Percentiles rank a stretch among this genome's conserved stretches.
phyloP scores from a whole-genome alignment of 2,888 invertebrate species.

The Eumacrocentrus americanus region DNA sequence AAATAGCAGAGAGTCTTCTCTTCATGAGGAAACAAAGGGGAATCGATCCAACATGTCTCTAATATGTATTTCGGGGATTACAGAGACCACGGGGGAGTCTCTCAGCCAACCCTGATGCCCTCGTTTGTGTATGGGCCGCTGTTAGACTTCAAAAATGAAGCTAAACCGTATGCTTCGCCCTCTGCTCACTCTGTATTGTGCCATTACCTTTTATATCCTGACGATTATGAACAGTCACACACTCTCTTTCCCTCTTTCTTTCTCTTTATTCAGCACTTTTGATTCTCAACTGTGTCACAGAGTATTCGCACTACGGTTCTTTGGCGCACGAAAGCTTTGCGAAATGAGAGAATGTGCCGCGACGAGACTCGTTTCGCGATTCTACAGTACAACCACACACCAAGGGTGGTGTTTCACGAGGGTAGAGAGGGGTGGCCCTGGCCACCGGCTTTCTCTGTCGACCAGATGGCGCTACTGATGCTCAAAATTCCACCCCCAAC shows the following conservation, averaged over 20 bases:
- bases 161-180: not conserved
- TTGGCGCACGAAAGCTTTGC: too few species aligned
- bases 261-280: too few species aligned
- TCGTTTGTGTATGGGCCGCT: too few species aligned
- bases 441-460: not conserved
- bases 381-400: constrained; percentile 12
- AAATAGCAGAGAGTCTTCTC: constrained; percentile 26
- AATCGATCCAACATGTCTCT: constrained; percentile 55
- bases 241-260: constrained; percentile 6
- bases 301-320: too few species aligned
- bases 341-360: too few species aligned
- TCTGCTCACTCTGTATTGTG: not conserved
- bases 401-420: constrained; percentile 19
- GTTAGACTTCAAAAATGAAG: not conserved
- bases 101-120: constrained; percentile 9
- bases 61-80: constrained; percentile 36
- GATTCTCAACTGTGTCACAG: too few species aligned
- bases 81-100: not conserved
- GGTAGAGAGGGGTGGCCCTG: constrained; percentile 4
- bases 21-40: constrained; percentile 48
- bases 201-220: constrained; percentile 16
- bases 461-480: constrained; percentile 6
- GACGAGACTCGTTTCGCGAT: constrained; percentile 22
- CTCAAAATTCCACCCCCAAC: not conserved
- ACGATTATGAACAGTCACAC: not conserved